Base-by-base conservation (phyloP, 2,113 vertebrate species). In the Scopus umbretta region DNA sequence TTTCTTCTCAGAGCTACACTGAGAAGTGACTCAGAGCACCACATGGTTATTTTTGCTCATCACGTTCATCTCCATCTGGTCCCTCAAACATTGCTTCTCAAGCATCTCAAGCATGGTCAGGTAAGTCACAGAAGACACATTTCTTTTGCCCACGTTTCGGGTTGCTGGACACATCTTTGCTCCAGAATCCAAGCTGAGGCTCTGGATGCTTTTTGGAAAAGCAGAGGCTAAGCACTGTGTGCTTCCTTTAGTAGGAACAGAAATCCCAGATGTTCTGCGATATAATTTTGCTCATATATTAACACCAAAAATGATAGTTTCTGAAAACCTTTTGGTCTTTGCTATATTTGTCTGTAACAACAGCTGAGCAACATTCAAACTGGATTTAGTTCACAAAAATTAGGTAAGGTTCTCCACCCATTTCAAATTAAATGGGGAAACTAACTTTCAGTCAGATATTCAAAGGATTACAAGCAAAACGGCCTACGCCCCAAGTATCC, bases 41-140 rank as follows among this genome's bases (percentile, higher is more conserved):
- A 30, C 22, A 16, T 32, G 22, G 34, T 22, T 42, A 2, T 29
- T 67, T 91, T 38, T 65, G 20, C 18, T 75, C n/a, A 21, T 9
- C 4, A 0, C 2, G 15, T 63, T 78, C 6, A 0, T 26, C 52
- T 49, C 43, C 25, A 26, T 22, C 49, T 63, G 61, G 11, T 63
- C 73, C 47, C 42, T 59, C 43, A 59, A 38, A 43, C 0, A 0
- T 21, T 20, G 8, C 30, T 62, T 47, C 67, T 61, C 36, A 11
- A 47, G 16, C 56, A 43, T 25, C 42, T 56, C 56, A 40, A 71
- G 43, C 43, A 42, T 2, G 0, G 49, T 43, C 59, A 21, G 27
- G 22, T 58, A 56, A 56, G 38, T 22, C 59, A 56, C 26, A 61
- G 30, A 50, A 61, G 19, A 47, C 22, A 14, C 9, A 5, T 19